Percentiles rank a stretch among this genome's conserved stretches.
Conservation (phyloP, 1,140 invertebrate genomes). For the Hycleus cichorii region DNA sequence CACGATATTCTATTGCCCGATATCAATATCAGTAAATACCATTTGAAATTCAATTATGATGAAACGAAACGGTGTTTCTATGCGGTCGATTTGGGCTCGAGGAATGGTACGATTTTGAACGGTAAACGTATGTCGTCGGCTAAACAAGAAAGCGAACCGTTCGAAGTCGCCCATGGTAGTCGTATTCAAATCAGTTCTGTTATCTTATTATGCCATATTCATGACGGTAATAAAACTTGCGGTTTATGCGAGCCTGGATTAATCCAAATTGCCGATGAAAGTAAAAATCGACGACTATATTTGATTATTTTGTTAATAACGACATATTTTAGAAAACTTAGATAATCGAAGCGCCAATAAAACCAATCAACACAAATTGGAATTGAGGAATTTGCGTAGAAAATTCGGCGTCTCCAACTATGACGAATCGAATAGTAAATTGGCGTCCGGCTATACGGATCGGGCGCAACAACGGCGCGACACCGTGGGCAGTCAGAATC, state of each 20-base stretch:
- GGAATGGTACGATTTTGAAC: slow-evolving; percentile 82
- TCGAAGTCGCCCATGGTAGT: slow-evolving; percentile 66
- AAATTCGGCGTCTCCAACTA: slow-evolving; percentile 69
- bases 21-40: slow-evolving; percentile 66
- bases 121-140: slow-evolving; percentile 63
- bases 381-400: slow-evolving; percentile 69
- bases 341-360: slow-evolving; percentile 16
- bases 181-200: slow-evolving; percentile 63
- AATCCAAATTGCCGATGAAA: slow-evolving; percentile 36
- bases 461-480: slow-evolving; percentile 67
- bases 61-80: slow-evolving; percentile 54
- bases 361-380: slow-evolving; percentile 55
- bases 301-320: neutral
- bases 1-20: slow-evolving; percentile 71
- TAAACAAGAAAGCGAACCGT: slow-evolving; percentile 58
- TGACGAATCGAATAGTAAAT: slow-evolving; percentile 38
- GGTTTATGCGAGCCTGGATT: slow-evolving; percentile 84
- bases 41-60: slow-evolving; percentile 66
- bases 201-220: slow-evolving; percentile 77
- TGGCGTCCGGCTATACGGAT: slow-evolving; percentile 59
- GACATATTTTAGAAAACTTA: neutral
- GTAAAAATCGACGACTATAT: too few relatives aligned
- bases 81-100: slow-evolving; percentile 73
- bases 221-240: slow-evolving; percentile 77
- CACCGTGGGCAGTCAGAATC: slow-evolving; percentile 72